phyloP scores from a whole-genome alignment of 1,140 invertebrate species.

The Eueides isabella region DNA sequence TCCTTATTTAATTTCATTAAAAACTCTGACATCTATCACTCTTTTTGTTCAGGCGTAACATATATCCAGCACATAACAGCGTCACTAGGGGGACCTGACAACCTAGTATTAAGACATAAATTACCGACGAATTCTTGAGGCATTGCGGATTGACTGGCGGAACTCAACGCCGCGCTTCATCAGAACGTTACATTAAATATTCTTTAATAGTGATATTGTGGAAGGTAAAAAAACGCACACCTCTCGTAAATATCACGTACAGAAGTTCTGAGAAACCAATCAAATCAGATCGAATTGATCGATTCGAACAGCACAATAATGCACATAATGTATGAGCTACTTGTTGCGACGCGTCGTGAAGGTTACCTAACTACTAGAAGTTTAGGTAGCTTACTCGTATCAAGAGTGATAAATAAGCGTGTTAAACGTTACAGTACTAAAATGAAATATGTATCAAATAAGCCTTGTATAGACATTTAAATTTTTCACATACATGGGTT shows the following conservation, averaged over 20 bases:
- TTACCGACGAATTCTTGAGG: no score
- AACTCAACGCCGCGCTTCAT: no score
- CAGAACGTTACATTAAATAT: no score
- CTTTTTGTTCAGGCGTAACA: no score
- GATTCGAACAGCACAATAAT: slow-evolving; percentile 1
- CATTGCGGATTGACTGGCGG: no score
- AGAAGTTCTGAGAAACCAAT: slow-evolving; percentile 21
- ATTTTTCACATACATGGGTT: no score
- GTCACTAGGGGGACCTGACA: no score
- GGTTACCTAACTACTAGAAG: slow-evolving; percentile 9
- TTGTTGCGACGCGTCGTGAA: slow-evolving; percentile 19
- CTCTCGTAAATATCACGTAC: background rate
- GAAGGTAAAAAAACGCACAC: background rate
- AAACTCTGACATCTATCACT: no score
- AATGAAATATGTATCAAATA: background rate
- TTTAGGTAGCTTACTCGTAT: background rate
- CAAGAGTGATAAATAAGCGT: background rate
- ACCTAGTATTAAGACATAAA: no score
- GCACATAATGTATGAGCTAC: slow-evolving; percentile 11
- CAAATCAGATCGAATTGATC: slow-evolving; percentile 8
- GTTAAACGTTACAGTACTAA: background rate
- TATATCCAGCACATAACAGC: no score
- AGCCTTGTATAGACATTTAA: background rate
- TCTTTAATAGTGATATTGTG: no score
- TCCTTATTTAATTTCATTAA: no score